A percentile compares a stretch with the other conserved stretches of the same genome.
These are phyloP conservation scores for Ptilonorhynchus violaceus DNA, from an alignment of 2,113 vertebrate species.

Conservation along the genomic window DNA sequence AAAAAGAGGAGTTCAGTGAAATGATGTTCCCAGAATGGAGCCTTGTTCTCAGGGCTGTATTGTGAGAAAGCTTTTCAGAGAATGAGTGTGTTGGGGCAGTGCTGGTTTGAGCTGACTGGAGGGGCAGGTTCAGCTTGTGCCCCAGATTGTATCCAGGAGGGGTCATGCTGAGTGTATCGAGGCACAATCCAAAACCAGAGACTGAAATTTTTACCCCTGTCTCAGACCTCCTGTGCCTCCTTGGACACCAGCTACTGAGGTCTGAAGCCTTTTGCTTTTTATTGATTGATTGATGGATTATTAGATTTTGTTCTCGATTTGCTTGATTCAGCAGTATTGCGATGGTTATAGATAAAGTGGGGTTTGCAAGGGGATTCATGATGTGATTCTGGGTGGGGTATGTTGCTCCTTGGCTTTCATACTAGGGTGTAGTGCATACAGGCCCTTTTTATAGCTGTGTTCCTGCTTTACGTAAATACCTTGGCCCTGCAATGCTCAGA, in stretches of 20 bases:
- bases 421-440: accelerated
- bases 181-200: not conserved
- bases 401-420: not conserved
- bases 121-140: not conserved
- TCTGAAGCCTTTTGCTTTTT: not conserved
- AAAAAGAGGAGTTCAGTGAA: not conserved
- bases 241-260: not conserved
- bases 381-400: not conserved
- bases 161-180: accelerated
- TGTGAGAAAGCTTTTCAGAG: not conserved
- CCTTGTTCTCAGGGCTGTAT: not conserved
- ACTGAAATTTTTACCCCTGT: not conserved
- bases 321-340: not conserved
- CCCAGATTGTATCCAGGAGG: not conserved
- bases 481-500: not conserved
- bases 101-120: not conserved
- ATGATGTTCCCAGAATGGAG: not conserved
- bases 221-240: not conserved
- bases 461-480: not conserved
- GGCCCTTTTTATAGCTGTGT: not conserved
- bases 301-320: not conserved
- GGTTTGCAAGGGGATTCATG: not conserved
- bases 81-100: accelerated
- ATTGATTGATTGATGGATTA: not conserved
- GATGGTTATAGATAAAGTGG: not conserved